These are phyloP conservation scores for Diabrotica undecimpunctata DNA, from an alignment of 1,140 invertebrate species.

Conservation along the genomic window DNA sequence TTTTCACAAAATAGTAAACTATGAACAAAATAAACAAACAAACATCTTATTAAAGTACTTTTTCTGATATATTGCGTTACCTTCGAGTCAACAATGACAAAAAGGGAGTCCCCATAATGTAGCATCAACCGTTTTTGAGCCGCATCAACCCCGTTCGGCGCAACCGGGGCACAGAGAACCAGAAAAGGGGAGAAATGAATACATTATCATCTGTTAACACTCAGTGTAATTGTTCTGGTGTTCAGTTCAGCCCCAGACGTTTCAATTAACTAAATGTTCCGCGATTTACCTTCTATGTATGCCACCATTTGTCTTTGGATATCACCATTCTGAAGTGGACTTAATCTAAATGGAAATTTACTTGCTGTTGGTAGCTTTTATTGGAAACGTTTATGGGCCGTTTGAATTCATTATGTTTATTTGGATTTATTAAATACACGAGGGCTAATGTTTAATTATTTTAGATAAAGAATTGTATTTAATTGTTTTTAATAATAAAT, in stretches of 20 bases:
- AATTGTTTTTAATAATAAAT: too few species aligned
- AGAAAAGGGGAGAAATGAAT: conserved; percentile 38
- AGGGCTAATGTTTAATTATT: too few species aligned
- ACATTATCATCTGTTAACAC: conserved; percentile 47
- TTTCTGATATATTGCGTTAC: too few species aligned
- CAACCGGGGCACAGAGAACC: neutral
- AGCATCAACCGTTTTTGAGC: neutral
- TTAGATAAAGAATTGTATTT: too few species aligned
- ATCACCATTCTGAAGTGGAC: conserved; percentile 31
- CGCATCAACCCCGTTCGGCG: too few species aligned
- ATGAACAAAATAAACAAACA: too few species aligned
- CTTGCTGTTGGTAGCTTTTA: conserved; percentile 8
- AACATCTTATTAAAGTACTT: too few species aligned
- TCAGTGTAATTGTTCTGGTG: conserved; percentile 45
- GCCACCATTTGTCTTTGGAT: conserved; percentile 35
- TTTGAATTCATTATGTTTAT: too few species aligned
- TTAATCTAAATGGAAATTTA: conserved; percentile 42
- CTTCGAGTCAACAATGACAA: too few species aligned
- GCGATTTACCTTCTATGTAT: conserved; percentile 40
- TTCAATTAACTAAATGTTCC: conserved; percentile 47
- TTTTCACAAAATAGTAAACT: too few species aligned
- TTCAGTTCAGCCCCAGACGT: conserved; percentile 42
- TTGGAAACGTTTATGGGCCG: conserved; percentile 8
- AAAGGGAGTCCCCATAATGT: too few species aligned
- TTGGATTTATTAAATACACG: too few species aligned